Base-by-base conservation (phyloP, 2,888 invertebrate genomes). In the Hermodice carunculata region DNA sequence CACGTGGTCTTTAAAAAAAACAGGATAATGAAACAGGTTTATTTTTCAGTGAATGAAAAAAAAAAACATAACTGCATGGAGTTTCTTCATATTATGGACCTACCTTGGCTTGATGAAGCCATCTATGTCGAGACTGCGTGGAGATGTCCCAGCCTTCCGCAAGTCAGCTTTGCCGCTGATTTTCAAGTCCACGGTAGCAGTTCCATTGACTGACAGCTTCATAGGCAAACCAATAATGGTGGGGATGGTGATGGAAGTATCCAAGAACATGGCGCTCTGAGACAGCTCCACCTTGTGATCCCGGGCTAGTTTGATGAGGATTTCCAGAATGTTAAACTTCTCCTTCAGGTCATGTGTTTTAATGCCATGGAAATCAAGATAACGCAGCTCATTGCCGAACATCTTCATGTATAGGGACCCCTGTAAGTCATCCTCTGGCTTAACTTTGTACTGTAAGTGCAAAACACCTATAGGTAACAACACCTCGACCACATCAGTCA, bases 181-280 rank as follows among this genome's bases (percentile, higher is more conserved):
- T 81, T 93, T 92, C 28, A 96, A 89, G 81, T 94, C 93, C 24
- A 94, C 89, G 29, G 94, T 93, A n/a, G 94, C 92, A 1, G 95
- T 94, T 2, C 95, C 96, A 84, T 94, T 92, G 0, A 94, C 90
- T 77, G 92, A 92, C 79, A 97, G 89, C 60, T 92, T 91, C 64
- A 97, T 88, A 0, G 97, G 96, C 8, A 97, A 85, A 26, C 97
- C 97, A 44, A 92, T 90, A 0, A 92, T 91, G 34, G 93, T 92
- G 0, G 97, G 94, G 0, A 95, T 90, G 3, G 93, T 91, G 84
- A 95, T 93, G 17, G 92, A 92, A 3, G 93, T 93, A 86, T 97
- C 96, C 62, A 96, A 87, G 83, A 96, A 92, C 94, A 48, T 54
- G 29, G 46, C 26, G 43, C 37, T 93, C 85, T 94, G 94, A 80